phyloP scores from a whole-genome alignment of 2,888 invertebrate genomes.

The Sarcophaga carnaria region DNA sequence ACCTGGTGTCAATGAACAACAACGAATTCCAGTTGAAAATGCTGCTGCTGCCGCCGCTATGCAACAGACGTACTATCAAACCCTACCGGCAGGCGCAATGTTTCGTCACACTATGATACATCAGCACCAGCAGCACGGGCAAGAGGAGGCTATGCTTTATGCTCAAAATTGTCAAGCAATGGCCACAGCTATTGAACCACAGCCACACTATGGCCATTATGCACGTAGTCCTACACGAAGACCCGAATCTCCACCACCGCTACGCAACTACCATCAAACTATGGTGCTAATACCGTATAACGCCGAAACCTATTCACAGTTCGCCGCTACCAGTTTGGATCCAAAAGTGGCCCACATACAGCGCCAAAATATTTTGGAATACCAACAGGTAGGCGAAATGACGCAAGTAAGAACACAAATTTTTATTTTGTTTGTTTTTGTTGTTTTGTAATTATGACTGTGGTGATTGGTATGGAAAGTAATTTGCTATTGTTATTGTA shows the following conservation, averaged over 20 bases:
- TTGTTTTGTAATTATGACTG: conserved; percentile 11
- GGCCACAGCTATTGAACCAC: conserved; percentile 77
- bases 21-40: conserved; percentile 77
- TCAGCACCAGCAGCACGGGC: conserved; percentile 78
- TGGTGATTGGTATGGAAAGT: conserved; percentile 54
- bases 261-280: conserved; percentile 87
- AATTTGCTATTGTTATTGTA: background rate
- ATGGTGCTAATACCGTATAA: conserved; percentile 87
- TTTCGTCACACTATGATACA: conserved; percentile 81
- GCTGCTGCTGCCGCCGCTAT: conserved; percentile 72
- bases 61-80: conserved; percentile 80
- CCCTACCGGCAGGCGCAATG: conserved; percentile 79
- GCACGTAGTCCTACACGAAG: conserved; percentile 82
- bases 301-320: conserved; percentile 81
- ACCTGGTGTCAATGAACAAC: conserved; percentile 75
- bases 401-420: conserved; percentile 63
- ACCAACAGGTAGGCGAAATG: conserved; percentile 80
- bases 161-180: conserved; percentile 81
- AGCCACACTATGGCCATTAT: conserved; percentile 79
- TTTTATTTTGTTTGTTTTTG: conserved; percentile 26
- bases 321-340: conserved; percentile 79
- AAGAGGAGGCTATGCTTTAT: conserved; percentile 80
- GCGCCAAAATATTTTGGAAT: conserved; percentile 81
- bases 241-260: conserved; percentile 88
- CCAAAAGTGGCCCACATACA: conserved; percentile 79